Evolutionary conservation across 2,113 vertebrate species (phyloP), one percentile per base, ranked within the genome.

Genomic region (Dicentrarchus labrax): DNA sequence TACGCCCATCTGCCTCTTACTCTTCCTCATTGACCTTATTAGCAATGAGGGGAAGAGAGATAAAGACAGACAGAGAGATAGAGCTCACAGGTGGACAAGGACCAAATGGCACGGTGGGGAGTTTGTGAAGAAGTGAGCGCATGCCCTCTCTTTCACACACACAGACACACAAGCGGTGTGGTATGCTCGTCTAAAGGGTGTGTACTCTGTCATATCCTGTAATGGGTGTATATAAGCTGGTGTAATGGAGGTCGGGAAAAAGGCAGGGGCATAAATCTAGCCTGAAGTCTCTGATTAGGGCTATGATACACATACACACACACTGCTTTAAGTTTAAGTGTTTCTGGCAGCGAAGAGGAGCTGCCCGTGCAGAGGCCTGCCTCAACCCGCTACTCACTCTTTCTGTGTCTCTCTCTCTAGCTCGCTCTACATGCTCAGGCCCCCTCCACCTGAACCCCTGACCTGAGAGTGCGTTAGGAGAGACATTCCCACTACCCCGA

Each of bases 181-280:
- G 84, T 89, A 87, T 86, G 88, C 86, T 83, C 84, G 65, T 91
- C 87, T 92, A 87, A 87, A 92, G 94, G 91, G 92, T 92, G 94
- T 94, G 91, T 91, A 88, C 91, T 89, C 84, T 92, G 93, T 95
- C 95, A 95, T 95, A 94, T 94, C 93, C 95, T 88, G 94, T 95
- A 95, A 96, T 95, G 93, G 94, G 94, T 93, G 93, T 93, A 94
- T 94, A 94, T 94, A 91, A 94, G 92, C 90, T 86, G 87, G 87
- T 90, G 91, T 95, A 95, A 94, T 95, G 95, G 92, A 94, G 95
- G 93, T 94, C 92, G 91, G 91, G 88, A 81, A 93, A 86, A 92
- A 94, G 94, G 91, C 94, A 94, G 80, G 87, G 91, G 90, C 81
- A 95, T 95, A 96, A 96, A 96, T 95, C 95, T 94, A 81, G 75